Percentiles rank a stretch among this genome's conserved stretches.
Conservation (phyloP, 2,888 invertebrate genomes). For the Melipona bicolor region DNA sequence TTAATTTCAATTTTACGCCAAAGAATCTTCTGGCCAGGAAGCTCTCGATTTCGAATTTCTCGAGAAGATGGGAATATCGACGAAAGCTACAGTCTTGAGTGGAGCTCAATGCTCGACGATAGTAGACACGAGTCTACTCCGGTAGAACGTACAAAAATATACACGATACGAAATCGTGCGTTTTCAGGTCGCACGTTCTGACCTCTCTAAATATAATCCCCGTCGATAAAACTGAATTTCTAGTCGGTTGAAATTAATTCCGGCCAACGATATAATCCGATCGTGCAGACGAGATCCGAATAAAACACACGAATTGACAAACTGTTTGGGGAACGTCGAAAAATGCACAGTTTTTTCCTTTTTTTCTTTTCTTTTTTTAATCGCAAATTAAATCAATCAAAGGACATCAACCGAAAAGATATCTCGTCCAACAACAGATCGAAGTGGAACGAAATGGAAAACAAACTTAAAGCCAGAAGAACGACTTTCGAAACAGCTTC, state of each 20-base stretch:
- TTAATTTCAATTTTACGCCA: neutral
- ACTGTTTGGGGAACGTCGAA: neutral
- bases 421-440: neutral
- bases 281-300: neutral
- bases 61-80: neutral
- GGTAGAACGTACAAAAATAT: constrained; percentile 53
- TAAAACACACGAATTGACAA: neutral
- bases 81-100: constrained; percentile 15
- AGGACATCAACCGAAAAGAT: neutral
- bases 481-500: neutral
- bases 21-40: neutral
- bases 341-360: neutral
- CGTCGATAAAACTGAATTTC: constrained; percentile 49
- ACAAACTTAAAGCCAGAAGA: neutral
- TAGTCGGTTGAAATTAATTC: constrained; percentile 42
- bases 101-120: constrained; percentile 32
- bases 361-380: too few relatives aligned
- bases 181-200: constrained; percentile 38
- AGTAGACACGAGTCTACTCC: constrained; percentile 30
- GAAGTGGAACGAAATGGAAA: neutral
- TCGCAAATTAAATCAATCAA: too few relatives aligned
- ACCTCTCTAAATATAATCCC: constrained; percentile 59
- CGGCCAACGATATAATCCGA: neutral
- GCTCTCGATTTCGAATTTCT: neutral
- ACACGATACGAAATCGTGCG: constrained; percentile 43